Evolutionary conservation across 2,888 invertebrate species (phyloP).

Genomic region (Trichogramma evanescens): DNA sequence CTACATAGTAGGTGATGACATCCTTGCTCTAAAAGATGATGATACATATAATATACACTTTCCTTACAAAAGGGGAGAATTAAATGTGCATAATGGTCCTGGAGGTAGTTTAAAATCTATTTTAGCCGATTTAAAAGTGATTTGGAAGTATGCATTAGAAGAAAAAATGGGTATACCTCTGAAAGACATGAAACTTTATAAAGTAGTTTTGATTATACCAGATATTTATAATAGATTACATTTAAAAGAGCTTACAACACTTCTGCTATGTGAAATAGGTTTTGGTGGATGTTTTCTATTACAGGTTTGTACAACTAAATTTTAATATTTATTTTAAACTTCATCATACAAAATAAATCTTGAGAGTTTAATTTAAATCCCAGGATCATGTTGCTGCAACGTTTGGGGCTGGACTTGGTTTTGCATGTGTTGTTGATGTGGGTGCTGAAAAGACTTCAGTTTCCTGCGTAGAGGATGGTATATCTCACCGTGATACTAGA

Average conservation of each 20-base stretch:
- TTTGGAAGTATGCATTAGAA: slow-evolving; percentile 79
- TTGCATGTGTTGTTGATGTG: slow-evolving; percentile 90
- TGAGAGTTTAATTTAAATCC: slow-evolving; percentile 26
- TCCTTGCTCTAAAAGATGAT: slow-evolving; percentile 60
- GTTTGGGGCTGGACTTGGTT: slow-evolving; percentile 75
- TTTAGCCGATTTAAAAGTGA: slow-evolving; percentile 75
- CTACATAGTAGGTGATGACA: slow-evolving; percentile 71
- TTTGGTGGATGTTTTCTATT: slow-evolving; percentile 79
- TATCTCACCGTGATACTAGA: slow-evolving; percentile 82
- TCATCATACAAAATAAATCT: not conserved
- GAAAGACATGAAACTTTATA: slow-evolving; percentile 66
- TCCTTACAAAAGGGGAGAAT: slow-evolving; percentile 79
- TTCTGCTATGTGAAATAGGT: slow-evolving; percentile 73
- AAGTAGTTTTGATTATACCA: slow-evolving; percentile 81
- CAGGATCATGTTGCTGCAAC: slow-evolving; percentile 81
- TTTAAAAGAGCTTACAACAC: slow-evolving; percentile 74
- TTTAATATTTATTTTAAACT: not conserved
- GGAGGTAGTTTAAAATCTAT: slow-evolving; percentile 83
- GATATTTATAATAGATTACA: slow-evolving; percentile 83
- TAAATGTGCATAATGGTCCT: slow-evolving; percentile 75
- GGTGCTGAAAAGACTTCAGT: slow-evolving; percentile 94
- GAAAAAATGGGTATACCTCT: slow-evolving; percentile 66
- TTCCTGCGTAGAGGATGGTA: slow-evolving; percentile 93
- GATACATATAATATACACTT: slow-evolving; percentile 81
- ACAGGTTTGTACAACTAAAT: slow-evolving; percentile 52